Conservation (phyloP, 2,797 vertebrate genomes). For the Novumbra hubbsi region DNA sequence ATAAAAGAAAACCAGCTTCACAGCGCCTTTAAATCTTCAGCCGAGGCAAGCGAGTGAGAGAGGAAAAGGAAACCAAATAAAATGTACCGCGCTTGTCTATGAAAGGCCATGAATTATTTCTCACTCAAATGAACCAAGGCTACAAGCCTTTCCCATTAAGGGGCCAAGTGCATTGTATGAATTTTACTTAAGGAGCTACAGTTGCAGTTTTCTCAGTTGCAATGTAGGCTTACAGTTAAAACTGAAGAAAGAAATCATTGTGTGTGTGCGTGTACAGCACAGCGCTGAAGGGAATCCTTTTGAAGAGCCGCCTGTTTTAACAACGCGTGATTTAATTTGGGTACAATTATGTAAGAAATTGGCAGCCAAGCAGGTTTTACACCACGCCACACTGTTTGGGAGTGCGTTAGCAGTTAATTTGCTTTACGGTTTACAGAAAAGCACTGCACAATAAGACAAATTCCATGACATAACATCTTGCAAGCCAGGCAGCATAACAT, state of each 20-base stretch:
- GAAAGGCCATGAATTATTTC: conserved; percentile 47
- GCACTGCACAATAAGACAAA: background rate
- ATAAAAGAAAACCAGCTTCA: background rate
- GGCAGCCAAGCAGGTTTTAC: conserved; percentile 8
- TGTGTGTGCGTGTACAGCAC: background rate
- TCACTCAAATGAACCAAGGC: conserved; percentile 31
- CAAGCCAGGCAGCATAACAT: background rate
- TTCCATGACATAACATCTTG: conserved; percentile 22
- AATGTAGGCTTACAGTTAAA: background rate
- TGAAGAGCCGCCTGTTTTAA: background rate
- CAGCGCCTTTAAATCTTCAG: background rate
- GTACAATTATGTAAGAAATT: background rate
- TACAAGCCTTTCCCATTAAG: conserved; percentile 45
- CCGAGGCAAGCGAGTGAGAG: conserved; percentile 11
- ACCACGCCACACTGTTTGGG: background rate
- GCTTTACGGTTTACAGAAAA: background rate
- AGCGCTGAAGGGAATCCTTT: background rate
- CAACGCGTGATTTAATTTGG: background rate
- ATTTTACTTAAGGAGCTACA: background rate
- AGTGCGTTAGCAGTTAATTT: conserved; percentile 3
- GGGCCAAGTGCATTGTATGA: background rate
- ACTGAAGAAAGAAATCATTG: background rate
- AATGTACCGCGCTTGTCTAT: background rate
- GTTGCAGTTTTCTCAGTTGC: background rate
- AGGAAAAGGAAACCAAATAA: background rate